Conservation (phyloP, 2,797 vertebrate species). For the Craterocephalus amniculus region DNA sequence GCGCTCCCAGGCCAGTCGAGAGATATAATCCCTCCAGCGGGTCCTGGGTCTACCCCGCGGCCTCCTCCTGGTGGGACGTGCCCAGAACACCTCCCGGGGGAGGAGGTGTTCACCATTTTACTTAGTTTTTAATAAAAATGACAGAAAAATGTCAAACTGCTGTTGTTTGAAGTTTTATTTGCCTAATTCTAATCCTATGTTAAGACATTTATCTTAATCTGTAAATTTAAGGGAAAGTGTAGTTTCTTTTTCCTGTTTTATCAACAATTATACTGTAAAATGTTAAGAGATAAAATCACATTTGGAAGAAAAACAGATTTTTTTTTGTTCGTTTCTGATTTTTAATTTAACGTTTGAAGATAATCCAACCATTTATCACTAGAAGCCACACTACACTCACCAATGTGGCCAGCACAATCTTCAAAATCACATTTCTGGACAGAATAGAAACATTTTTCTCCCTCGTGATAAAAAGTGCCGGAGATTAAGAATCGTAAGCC, state of each 20-base stretch:
- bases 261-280: neutral
- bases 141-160: too few species aligned
- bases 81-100: too few species aligned
- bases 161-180: too few species aligned
- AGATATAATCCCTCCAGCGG: too few species aligned
- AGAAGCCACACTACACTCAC: neutral
- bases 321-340: neutral
- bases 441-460: neutral
- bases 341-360: constrained; percentile 5
- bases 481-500: neutral
- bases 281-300: neutral
- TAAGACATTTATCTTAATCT: too few species aligned
- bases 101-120: too few species aligned
- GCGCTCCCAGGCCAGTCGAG: too few species aligned
- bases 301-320: neutral
- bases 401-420: neutral
- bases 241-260: neutral
- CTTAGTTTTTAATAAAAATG: too few species aligned
- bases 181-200: too few species aligned
- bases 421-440: constrained; percentile 4
- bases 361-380: neutral
- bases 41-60: too few species aligned
- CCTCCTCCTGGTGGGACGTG: too few species aligned
- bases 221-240: too few species aligned
- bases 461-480: neutral